Base-by-base conservation (phyloP, 2,797 vertebrate genomes). In the Tamandua tetradactyla region DNA sequence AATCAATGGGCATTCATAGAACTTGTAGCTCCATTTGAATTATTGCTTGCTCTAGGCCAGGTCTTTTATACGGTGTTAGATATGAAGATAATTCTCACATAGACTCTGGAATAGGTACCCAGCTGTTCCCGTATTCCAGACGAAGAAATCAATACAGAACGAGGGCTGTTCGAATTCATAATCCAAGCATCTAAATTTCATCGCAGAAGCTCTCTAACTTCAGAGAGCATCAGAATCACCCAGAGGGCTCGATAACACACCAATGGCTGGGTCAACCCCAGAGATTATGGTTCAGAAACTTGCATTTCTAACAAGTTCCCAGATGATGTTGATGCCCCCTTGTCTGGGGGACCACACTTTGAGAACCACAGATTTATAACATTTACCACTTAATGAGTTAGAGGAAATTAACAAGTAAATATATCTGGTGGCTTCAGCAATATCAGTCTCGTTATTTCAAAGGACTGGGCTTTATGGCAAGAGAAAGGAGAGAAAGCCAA, bases 11-110 rank as follows among this genome's bases (percentile, higher is more conserved):
- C 20, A 22, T 8, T 22, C 55, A 13, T 2, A 89, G 76, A 81
- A 35, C 42, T 64, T 44, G 22, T 0, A 71, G 61, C 47, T 86
- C 0, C 13, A 13, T 30, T 2, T 7, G 2, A 37, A 8, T 40
- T 18, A 30, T 14, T 9, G 32, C n/a, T 62, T 4, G 8, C 4
- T 12, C 32, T 25, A 15, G 35, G 27, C 42, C 44, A 57, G 68
- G 40, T 18, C 23, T 62, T 49, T 3, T 9, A 3, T 12, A 5
- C 44, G 35, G 27, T 3, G 7, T 9, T 23, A 0, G 1, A 5
- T 7, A 40, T 27, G 47, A 62, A 44, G 40, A 27, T 25, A 59
- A 68, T 30, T 59, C 57, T 61, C 47, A 11, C 7, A 8, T 3
- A 7, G 4, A 47, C 22, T 74, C 76, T 37, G 52, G 62, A 40